Base-by-base conservation (phyloP, 2,888 invertebrate species). In the Campoplex nolae region DNA sequence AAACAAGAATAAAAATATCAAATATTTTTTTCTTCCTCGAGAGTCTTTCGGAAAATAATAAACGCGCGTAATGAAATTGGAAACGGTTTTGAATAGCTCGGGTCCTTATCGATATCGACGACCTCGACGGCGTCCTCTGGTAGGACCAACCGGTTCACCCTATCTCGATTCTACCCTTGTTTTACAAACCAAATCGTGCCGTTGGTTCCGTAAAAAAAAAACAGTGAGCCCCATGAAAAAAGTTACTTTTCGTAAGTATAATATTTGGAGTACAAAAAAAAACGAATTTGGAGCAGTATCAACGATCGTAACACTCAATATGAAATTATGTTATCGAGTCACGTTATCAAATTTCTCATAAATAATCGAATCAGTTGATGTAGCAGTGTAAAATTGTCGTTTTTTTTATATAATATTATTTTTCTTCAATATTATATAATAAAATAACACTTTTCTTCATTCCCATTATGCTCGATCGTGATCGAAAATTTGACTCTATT, bases 101-200 rank as follows among this genome's bases (percentile, higher is more conserved):
- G 88, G 88, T 73, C 90, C 91, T 71, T 90, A 90, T 88, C 93
- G 92, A 88, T 91, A 92, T 83, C 92, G 93, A 32, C 90, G 93
- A 79, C 90, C 91, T 23, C 89, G 92, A 28, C 91, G 91, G 85
- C 93, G 92, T 91, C 92, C 93, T 68, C 90, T 93, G 86, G 92
- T 93, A 87, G 93, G 93, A 74, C 93, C 93, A 1, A 94, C 94
- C 7, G 94, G 94, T 42, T 93, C 92, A 3, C 93, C 94, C 9
- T 91, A 90, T 80, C 88, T 94, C 78, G 94, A 94, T 77, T 91
- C 91, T n/a, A 92, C 92, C 76, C 86, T 94, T 23, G 88, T 91
- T 45, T 74, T 89, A 48, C 92, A 93, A 80, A 93, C 92, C 23
- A 92, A 89, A 77, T 87, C 92, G 8, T 92, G 92, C 76, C 92